Evolutionary conservation across 1,140 invertebrate genomes (phyloP), one percentile per base, ranked within the genome.

Genomic region (Sesamia nonagrioides): DNA sequence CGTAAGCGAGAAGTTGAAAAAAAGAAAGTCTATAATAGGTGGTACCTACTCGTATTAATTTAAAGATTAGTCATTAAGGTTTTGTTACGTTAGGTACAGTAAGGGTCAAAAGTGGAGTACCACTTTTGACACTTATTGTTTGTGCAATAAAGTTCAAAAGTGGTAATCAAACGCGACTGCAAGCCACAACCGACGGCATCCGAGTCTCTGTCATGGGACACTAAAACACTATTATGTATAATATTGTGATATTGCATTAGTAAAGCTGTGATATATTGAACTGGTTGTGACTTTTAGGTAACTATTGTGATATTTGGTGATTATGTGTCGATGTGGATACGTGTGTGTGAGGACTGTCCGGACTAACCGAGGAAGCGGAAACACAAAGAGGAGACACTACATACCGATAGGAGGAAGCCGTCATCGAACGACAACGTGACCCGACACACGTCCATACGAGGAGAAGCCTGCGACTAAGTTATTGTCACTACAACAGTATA

Each of bases 231-330:
- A 89, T 83, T 84, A 79, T n/a, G n/a, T n/a, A n/a, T 84, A 50
- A 68, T 86, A 89, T 91, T 94, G 91, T 93, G 91, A 94, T 93
- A 92, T 91, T 88, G 89, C 88, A 91, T 89, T 84, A 87, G 89
- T 94, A 93, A 94, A 94, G 92, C 93, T 91, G 93, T 94, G 92
- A 88, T 86, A 88, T 89, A 92, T 91, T 86, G 89, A 92, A 90
- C 90, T 88, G 90, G 91, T 91, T 89, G 90, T 91, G 90, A 91
- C 80, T 85, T 85, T 91, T 88, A 92, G 92, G 92, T 94, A 94
- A 94, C 92, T 94, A 94, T 91, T 94, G 92, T 93, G 92, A 92
- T 92, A 92, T 93, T 92, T 94, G 91, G 92, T 93, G 91, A 92
- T 86, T 77, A 68, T 85, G 50, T 74, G 84, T 84, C 50, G 76